Conservation (phyloP, 2,113 vertebrate genomes). For the Amia ocellicauda region DNA sequence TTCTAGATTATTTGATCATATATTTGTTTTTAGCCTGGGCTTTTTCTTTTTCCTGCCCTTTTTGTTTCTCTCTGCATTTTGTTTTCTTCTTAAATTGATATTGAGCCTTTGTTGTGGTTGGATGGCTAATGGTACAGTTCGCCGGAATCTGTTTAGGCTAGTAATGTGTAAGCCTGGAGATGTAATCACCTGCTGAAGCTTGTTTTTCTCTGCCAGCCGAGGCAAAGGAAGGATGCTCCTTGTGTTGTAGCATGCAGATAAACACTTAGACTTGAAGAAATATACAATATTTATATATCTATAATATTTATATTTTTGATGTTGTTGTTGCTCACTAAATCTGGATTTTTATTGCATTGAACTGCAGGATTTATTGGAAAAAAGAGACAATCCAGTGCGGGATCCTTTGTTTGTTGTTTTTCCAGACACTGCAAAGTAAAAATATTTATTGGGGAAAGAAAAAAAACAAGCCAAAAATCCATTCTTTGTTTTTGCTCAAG, state of each 20-base stretch:
- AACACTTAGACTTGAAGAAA: constrained; percentile 5
- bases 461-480: no score
- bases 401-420: constrained; percentile 9
- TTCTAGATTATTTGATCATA: constrained; percentile 45
- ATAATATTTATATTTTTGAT: background rate
- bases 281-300: no score
- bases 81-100: constrained; percentile 37
- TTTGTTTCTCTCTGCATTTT: constrained; percentile 42
- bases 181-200: constrained; percentile 25
- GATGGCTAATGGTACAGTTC: constrained; percentile 37
- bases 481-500: background rate
- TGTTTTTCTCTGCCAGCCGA: constrained; percentile 25
- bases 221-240: background rate
- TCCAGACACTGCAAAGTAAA: background rate
- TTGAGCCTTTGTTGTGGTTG: constrained; percentile 38
- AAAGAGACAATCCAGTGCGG: background rate
- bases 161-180: constrained; percentile 21
- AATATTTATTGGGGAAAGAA: constrained; percentile 3
- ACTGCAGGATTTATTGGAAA: constrained; percentile 24
- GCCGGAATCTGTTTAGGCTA: constrained; percentile 28
- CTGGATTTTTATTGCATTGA: constrained; percentile 11
- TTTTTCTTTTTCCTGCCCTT: constrained; percentile 27
- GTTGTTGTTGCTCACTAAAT: background rate
- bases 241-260: constrained; percentile 5
- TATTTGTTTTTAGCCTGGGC: constrained; percentile 13